Evolutionary conservation across 1,140 invertebrate genomes (phyloP).

Genomic region (Idris sp.): DNA sequence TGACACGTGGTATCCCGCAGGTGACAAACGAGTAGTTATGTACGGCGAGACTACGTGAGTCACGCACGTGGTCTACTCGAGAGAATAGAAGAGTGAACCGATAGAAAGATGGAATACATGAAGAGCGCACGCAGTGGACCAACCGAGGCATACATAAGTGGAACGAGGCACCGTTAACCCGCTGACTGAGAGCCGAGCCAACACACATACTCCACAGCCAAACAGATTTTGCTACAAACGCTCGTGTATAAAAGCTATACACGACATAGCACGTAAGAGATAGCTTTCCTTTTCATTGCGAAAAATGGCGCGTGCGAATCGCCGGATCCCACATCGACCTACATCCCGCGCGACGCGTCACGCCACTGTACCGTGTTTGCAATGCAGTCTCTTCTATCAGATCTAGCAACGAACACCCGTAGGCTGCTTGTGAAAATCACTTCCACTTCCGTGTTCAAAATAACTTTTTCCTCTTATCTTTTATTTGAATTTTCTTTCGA

Average conservation of each 20-base stretch:
- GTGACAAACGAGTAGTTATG: conserved; percentile 46
- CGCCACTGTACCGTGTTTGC: conserved; percentile 35
- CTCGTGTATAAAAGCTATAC: conserved; percentile 34
- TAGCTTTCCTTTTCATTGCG: conserved; percentile 79
- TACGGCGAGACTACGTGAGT: conserved; percentile 47
- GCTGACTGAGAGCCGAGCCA: conserved; percentile 68
- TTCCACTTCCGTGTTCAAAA: conserved; percentile 51
- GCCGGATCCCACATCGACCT: conserved; percentile 70
- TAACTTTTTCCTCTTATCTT: no score
- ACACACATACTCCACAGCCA: conserved; percentile 61
- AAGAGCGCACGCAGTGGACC: conserved; percentile 62
- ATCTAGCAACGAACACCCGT: conserved; percentile 40
- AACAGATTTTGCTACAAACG: conserved; percentile 70
- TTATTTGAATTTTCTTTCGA: no score
- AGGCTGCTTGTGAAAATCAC: conserved; percentile 44
- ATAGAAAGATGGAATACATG: conserved; percentile 51
- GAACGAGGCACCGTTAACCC: conserved; percentile 76
- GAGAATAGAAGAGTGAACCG: conserved; percentile 42
- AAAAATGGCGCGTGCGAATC: conserved; percentile 78
- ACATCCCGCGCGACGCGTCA: conserved; percentile 61
- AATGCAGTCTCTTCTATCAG: conserved; percentile 45
- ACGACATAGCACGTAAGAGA: conserved; percentile 65
- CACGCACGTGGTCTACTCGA: conserved; percentile 62
- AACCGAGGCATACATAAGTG: conserved; percentile 69
- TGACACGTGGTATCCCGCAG: conserved; percentile 50